Evolutionary conservation across 2,888 invertebrate species (phyloP), one percentile per base, ranked within the genome.

Genomic region (Tholera decimalis): DNA sequence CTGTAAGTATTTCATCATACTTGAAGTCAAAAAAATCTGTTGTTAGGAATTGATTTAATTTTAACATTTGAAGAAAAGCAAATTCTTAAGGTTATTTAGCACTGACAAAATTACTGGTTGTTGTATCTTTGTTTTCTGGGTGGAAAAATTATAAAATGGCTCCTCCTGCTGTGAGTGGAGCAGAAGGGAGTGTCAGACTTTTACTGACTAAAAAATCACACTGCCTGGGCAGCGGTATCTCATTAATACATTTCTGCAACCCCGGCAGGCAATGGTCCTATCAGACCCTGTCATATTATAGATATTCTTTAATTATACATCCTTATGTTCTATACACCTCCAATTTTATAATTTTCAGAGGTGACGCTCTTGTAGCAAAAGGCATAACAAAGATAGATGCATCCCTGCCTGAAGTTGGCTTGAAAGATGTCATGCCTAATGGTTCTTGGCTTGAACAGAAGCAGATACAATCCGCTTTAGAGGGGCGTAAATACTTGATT

Each of bases 391-490:
- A 94, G 73, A 87, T 88, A 1, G 91, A 91, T 41, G 89, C 86
- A 11, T 88, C 92, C 9, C 83, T 97, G 28, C 97, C 97, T 0
- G 95, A 93, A 77, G 82, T 91, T 43, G 96, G 96, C 0, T 82
- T 91, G 28, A 97, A 97, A 83, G 95, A 96, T 76, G 95, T 96
- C 5, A 81, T 89, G 18, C 96, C 96, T 1, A 95, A 92, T 82
- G 93, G 95, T 9, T 95, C 96, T 0, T 96, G 96, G 96, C 84
- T 97, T 13, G 96, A 97, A 77, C 91, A 95, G 69, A 96, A 96
- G 87, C 96, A 96, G 81, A 92, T 96, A 61, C 96, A 96, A 80
- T 93, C 95, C 41, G 94, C 96, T 11, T 84, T 97, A 41, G 96
- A 95, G 65, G 93, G 94, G 9, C 91, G 96, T 35, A 96, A 95